Evolutionary conservation across 2,888 invertebrate genomes (phyloP), one percentile per base, ranked within the genome.

Genomic region (Folsomia candida): DNA sequence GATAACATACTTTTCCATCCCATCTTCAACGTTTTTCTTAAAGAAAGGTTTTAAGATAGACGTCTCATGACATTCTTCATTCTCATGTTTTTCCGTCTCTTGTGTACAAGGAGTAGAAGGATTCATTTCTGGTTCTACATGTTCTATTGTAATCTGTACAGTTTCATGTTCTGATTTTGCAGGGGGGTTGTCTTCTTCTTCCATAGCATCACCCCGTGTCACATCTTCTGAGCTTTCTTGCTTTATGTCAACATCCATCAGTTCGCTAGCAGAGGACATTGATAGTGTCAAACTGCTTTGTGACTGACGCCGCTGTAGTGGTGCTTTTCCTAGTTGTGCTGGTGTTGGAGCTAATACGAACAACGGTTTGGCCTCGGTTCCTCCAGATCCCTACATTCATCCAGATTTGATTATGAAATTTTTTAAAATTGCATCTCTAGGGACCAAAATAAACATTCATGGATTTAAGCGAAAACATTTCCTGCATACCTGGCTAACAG

Each of bases 341-440:
- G 96, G 96, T 0, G 96, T 97, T 0, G 96, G 96, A 58, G 94
- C 95, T 77, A 96, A 86, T 68, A 94, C 90, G 85, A 92, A 92
- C n/a, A n/a, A n/a, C 78, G 85, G 79, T 57, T 69, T 70, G 37
- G 67, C 25, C 47, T 47, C 47, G 47, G 9, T 47, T 47, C 18
- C 47, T 18, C 47, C 47, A 47, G 47, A 9, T 18, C 18, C 9
- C 18, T 47, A 11, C 18, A 11, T 47, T 11, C 9, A 47, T 11
- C 9, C 9, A 47, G 9, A 47, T 47, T 11, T 47, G 18, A 11
- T 47, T 47, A 11, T 11, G 9, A 47, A 47, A 47, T 11, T 18
- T 47, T 18, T 47, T 18, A 47, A 47, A 47, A n/a, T n/a, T n/a
- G n/a, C n/a, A n/a, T n/a, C n/a, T n/a, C n/a, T n/a, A n/a, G n/a